Base-by-base conservation (phyloP, 1,140 invertebrate species). In the Anadara kagoshimensis region DNA sequence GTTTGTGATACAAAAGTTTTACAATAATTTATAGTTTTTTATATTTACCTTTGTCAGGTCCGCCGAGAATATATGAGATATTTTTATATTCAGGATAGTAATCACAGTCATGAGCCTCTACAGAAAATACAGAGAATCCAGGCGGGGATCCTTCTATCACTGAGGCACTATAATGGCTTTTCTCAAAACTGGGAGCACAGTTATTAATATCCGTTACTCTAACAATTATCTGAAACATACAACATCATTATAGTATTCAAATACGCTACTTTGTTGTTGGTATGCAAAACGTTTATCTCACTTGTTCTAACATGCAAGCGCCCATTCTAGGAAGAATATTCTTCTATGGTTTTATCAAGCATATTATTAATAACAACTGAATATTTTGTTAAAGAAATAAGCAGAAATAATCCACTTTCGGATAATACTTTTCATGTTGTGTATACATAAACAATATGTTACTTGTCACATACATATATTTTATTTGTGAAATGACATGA, bases 191-290 rank as follows among this genome's bases (percentile, higher is more conserved):
- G 12, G 82, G 82, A 5, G 26, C 26, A 65, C 79, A 76, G 51
- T 84, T 80, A 76, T 84, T 84, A 22, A 76, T 76, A 73, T 84
- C 82, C 20, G 26, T 11, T 18, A 84, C 75, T 12, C 41, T 66
- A 8, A 84, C 67, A 0, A 59, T 41, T 5, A 84, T 73, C 78
- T 83, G 20, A 18, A 69, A 45, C 41, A 53, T 12, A 49, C 14
- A 62, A 65, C 22, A 16, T 51, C 8, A 10, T 0, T 20, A 56
- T 56, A 56, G 8, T 56, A 10, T 12, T 56, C 10, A 7, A 56
- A 7, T 8, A 20, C 22, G 20, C 22, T 24, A n/a, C 53, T n/a
- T n/a, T n/a, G n/a, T n/a, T n/a, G n/a, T n/a, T n/a, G n/a, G n/a
- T n/a, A 49, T 10, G 45, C 10, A 10, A 49, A 49, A 49, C 45